These are phyloP conservation scores for Caloenas nicobarica DNA, from an alignment of 2,113 vertebrate species.

Conservation along the genomic window DNA sequence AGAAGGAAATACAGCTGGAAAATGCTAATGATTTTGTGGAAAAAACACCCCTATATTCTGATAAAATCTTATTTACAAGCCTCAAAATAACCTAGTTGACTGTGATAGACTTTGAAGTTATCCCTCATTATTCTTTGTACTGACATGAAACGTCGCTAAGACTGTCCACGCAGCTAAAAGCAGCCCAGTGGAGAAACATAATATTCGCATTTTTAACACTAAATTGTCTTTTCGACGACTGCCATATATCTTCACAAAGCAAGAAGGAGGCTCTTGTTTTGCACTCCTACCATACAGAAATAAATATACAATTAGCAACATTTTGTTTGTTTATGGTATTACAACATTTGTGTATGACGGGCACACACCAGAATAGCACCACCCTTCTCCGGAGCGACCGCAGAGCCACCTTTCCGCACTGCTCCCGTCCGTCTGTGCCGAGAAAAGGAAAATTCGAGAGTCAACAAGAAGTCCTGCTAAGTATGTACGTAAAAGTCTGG, in stretches of 20 bases:
- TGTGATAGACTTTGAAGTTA: not conserved
- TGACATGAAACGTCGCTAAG: not conserved
- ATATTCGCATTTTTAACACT: rapidly evolving
- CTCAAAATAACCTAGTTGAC: not conserved
- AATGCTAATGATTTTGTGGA: not conserved
- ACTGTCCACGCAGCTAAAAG: not conserved
- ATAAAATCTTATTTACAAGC: not conserved
- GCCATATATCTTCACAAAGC: not conserved
- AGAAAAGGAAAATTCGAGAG: too few species aligned
- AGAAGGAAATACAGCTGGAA: not conserved
- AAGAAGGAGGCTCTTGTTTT: not conserved
- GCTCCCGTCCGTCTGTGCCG: not conserved
- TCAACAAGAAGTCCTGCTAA: not conserved
- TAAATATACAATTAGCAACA: not conserved
- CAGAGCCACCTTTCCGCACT: rapidly evolving
- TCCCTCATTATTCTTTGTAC: not conserved
- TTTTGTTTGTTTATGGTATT: not conserved
- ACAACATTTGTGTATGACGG: rapidly evolving
- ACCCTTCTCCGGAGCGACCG: too few species aligned
- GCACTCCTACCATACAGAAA: not conserved
- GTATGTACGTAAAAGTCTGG: rapidly evolving
- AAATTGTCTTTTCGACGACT: not conserved
- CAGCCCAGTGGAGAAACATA: rapidly evolving
- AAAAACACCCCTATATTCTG: rapidly evolving
- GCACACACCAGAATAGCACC: not conserved